phyloP scores from a whole-genome alignment of 2,888 invertebrate genomes.

The Villa cingulata region DNA sequence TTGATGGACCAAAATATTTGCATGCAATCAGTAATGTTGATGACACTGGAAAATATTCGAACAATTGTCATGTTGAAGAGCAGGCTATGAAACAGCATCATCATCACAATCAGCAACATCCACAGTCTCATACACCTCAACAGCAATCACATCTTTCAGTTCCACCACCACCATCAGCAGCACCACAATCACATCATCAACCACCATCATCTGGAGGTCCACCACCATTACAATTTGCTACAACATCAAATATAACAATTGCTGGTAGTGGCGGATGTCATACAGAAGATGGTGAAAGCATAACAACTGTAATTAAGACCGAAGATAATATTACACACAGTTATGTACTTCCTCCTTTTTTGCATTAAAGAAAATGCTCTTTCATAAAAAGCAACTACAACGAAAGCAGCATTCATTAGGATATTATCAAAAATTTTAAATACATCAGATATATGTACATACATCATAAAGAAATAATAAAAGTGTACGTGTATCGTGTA shows the following conservation, averaged over 20 bases:
- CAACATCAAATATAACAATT: slow-evolving; percentile 18
- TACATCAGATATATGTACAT: no score
- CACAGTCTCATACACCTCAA: slow-evolving; percentile 15
- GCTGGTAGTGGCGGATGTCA: slow-evolving; percentile 15
- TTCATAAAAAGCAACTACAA: slow-evolving; percentile 26
- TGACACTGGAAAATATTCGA: slow-evolving; percentile 15
- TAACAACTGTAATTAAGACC: slow-evolving; percentile 33
- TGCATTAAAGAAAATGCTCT: slow-evolving; percentile 37
- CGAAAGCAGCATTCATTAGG: slow-evolving; percentile 16
- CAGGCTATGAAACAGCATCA: slow-evolving; percentile 9
- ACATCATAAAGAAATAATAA: no score
- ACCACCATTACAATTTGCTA: slow-evolving; percentile 14
- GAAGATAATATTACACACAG: slow-evolving; percentile 34
- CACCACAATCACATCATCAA: slow-evolving; percentile 11
- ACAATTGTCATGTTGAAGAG: slow-evolving; percentile 15
- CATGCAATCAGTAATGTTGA: slow-evolving; percentile 16
- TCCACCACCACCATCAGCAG: slow-evolving; percentile 13
- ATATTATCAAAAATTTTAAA: background rate
- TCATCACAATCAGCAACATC: slow-evolving; percentile 7
- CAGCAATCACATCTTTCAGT: slow-evolving; percentile 17
- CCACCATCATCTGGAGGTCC: slow-evolving; percentile 13
- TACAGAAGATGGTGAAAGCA: slow-evolving; percentile 18
- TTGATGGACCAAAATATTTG: slow-evolving; percentile 34
- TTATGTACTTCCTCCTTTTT: slow-evolving; percentile 37
- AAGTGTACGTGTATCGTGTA: no score